Evolutionary conservation across 2,888 invertebrate species (phyloP), one percentile per base, ranked within the genome.

Genomic region (Catocala sponsa): DNA sequence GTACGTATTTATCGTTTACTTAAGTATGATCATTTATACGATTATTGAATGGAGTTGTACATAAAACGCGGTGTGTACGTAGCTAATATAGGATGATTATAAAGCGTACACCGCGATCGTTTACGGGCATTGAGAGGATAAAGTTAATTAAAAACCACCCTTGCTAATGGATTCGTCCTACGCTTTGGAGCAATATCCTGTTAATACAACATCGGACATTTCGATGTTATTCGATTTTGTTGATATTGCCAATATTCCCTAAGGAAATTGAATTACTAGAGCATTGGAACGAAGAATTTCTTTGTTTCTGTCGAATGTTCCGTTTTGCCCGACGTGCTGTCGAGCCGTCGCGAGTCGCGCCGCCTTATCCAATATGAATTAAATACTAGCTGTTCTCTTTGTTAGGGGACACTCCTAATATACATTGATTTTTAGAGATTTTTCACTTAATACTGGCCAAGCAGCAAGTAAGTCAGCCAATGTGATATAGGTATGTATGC

Each of bases 131-230:
- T 65, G 62, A 76, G 68, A 68, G 76, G 70, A 72, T 76, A 66
- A 75, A 78, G 76, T 86, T 87, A 89, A 89, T 88, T 89, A 87
- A 87, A 82, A 88, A 84, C 79, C 72, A 70, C 63, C 72, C 77
- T 67, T 69, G 78, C 76, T 82, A 85, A 87, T 83, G 83, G 81
- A 86, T 80, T 80, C 82, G 76, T 78, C 67, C 72, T 80, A 79
- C 82, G 81, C 79, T 80, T 79, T 76, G 67, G 69, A 68, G 78
- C 81, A 83, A 88, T 87, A 85, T 83, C 80, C 81, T 80, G 84
- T 82, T 81, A 84, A 83, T 83, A 84, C 71, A 79, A 77, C 77
- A 76, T 71, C 76, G 81, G 79, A 76, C 81, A 81, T 83, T 86
- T 79, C 72, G 80, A 72, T 79, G 71, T 70, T 76, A 72, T 74